phyloP scores from a whole-genome alignment of 2,797 vertebrate genomes.

The Buceros bicornis region DNA sequence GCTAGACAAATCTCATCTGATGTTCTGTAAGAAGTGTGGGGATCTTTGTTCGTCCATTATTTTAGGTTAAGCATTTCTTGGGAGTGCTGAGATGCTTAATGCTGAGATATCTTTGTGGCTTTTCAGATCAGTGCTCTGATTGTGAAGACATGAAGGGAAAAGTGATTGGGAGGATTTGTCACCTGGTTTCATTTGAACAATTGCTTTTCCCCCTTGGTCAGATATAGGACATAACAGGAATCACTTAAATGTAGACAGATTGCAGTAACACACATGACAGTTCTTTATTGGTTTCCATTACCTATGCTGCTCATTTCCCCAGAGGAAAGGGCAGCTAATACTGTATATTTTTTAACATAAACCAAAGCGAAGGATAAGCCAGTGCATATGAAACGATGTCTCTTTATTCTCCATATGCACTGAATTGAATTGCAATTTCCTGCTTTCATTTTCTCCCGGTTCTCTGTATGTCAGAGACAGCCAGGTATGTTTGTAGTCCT shows the following conservation, averaged over 20 bases:
- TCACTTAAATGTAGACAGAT: constrained; percentile 52
- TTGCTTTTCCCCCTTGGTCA: constrained; percentile 59
- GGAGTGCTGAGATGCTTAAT: background rate
- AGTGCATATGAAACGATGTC: constrained; percentile 17
- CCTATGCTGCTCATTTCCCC: constrained; percentile 60
- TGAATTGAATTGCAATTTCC: constrained; percentile 63
- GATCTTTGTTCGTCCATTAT: background rate
- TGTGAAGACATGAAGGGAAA: constrained; percentile 22
- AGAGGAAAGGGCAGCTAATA: constrained; percentile 45
- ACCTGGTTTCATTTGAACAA: constrained; percentile 48
- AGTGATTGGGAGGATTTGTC: constrained; percentile 53
- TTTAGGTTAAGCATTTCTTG: background rate
- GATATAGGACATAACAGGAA: constrained; percentile 39
- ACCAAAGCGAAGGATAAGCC: constrained; percentile 54
- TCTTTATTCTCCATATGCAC: constrained; percentile 50
- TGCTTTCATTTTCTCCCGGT: constrained; percentile 17
- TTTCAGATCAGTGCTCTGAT: constrained; percentile 5
- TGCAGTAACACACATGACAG: constrained; percentile 46
- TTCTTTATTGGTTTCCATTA: constrained; percentile 58
- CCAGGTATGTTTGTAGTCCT: constrained; percentile 24
- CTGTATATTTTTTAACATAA: constrained; percentile 48
- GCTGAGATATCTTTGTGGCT: background rate
- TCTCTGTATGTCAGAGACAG: background rate
- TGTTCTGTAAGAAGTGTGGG: background rate
- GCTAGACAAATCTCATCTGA: background rate